Base-by-base conservation (phyloP, 2,113 vertebrate genomes). In the Percopsis transmontana region DNA sequence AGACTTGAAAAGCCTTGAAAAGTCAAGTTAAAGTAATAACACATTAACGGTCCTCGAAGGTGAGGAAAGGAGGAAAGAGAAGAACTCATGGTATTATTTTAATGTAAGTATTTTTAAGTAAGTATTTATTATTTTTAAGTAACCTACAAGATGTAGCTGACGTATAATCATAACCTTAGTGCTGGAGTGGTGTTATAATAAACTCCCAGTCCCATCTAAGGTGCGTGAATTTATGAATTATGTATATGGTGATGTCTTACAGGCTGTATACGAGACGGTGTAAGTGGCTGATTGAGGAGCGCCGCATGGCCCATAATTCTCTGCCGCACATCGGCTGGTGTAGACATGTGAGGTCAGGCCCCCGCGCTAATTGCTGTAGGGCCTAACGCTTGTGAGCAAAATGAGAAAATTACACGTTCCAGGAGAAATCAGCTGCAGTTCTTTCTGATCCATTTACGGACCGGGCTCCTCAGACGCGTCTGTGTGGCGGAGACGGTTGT, bases 351-450 rank as follows among this genome's bases (percentile, higher is more conserved):
- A 87, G 92, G 92, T 92, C 90, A 92, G 86, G 85, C 81, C 86
- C 87, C 63, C 7, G 60, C 62, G 87, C 88, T 93, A 92, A 93
- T 92, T 91, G 90, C 88, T 89, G 85, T 88, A 85, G 86, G 87
- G 89, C 88, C 72, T 62, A 85, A 77, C 70, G 86, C 88, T 91
- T 77, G 74, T 82, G 83, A 84, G 84, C 85, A 77, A 92, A 92
- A 92, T 92, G 90, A 92, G 92, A 86, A 92, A 92, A 93, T 92
- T 90, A 92, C 84, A 92, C 75, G 85, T 92, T 92, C 81, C 57
- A 61, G 80, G 78, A 79, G 77, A 85, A 91, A 91, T 91, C 90
- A 90, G 84, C 85, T 77, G 85, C 86, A 62, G 87, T 84, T 89
- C 87, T 84, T 71, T 72, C 67, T 76, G 66, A 61, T 82, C 58